These are phyloP conservation scores for Stenoptilia bipunctidactyla DNA, from an alignment of 2,888 invertebrate species.

Conservation along the genomic window DNA sequence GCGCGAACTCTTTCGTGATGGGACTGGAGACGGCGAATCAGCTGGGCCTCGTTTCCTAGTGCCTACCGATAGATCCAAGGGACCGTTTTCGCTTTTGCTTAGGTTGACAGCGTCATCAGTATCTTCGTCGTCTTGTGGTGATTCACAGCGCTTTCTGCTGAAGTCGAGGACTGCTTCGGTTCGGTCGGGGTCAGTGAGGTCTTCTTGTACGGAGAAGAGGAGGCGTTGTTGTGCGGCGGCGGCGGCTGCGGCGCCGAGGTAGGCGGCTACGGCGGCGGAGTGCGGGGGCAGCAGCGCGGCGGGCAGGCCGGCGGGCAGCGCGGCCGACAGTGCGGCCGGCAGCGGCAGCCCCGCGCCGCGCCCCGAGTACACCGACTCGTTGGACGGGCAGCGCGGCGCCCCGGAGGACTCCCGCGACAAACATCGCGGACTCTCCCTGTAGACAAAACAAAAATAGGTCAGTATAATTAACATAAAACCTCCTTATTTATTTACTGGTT, in stretches of 20 bases:
- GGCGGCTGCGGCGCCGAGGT: constrained; percentile 79
- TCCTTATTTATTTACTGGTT: no score
- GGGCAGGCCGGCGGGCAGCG: constrained; percentile 78
- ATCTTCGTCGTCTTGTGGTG: constrained; percentile 63
- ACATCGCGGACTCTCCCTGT: constrained; percentile 87
- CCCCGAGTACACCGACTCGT: constrained; percentile 81
- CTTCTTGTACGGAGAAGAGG: constrained; percentile 82
- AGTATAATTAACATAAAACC: no score
- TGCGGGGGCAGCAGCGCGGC: constrained; percentile 81
- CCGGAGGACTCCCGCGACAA: constrained; percentile 86
- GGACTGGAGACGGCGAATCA: constrained; percentile 73
- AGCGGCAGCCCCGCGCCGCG: constrained; percentile 69
- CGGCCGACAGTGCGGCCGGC: constrained; percentile 76
- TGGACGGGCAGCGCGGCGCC: constrained; percentile 80
- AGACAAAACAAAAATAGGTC: constrained; percentile 58
- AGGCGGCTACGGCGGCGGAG: constrained; percentile 86
- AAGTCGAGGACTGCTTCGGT: constrained; percentile 78
- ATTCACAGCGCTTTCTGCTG: constrained; percentile 77
- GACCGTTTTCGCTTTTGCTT: constrained; percentile 78
- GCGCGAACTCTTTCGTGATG: constrained; percentile 76
- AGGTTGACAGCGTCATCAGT: constrained; percentile 80
- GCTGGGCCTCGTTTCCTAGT: constrained; percentile 80
- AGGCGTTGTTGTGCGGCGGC: constrained; percentile 83
- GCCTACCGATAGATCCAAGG: constrained; percentile 84
- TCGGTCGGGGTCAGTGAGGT: constrained; percentile 74